Evolutionary conservation across 1,140 invertebrate species (phyloP), one percentile per base, ranked within the genome.

Genomic region (Apis laboriosa): DNA sequence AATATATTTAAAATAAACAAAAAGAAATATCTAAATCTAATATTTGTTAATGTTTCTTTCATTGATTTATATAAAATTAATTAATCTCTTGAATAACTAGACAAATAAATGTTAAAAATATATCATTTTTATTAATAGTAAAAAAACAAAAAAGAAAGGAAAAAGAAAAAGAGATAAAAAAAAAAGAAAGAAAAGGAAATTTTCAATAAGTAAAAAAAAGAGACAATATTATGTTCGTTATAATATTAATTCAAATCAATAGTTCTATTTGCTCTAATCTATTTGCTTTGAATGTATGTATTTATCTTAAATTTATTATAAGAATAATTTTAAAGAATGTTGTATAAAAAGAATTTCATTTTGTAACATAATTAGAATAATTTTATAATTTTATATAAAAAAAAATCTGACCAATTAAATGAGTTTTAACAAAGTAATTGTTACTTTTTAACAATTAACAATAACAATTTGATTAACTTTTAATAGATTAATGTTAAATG

Each of bases 151-250:
- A 58, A 55, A 61, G 60, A 49, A 17, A 15, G 9, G 34, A 77
- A 77, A 75, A 43, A 7, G 34, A 77, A 34, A n/a, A 24, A 34
- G 3, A 21, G 17, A 66, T 51, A 70, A 81, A 77, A 71, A 86
- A 28, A 67, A 58, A 55, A 61, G 60, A 49, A 17, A 15, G 13
- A 56, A 77, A 77, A 75, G 13, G 51, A 77, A 73, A 64, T 4
- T 9, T 53, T 24, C 13, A 9, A 63, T 8, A 63, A 61, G 43
- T 12, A 63, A 55, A 51, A 55, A 51, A 9, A 53, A 53, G 43
- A 75, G 13, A 85, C 71, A 24, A 68, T 58, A 74, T 82, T 49
- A 51, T 73, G n/a, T 13, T 51, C 43, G 56, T 24, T 24, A 24
- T 24, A 24, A 24, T 24, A 24, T 24, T 24, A 56, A 71, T 53